phyloP scores from a whole-genome alignment of 2,888 invertebrate genomes.

The Tenthredo distinguenda region DNA sequence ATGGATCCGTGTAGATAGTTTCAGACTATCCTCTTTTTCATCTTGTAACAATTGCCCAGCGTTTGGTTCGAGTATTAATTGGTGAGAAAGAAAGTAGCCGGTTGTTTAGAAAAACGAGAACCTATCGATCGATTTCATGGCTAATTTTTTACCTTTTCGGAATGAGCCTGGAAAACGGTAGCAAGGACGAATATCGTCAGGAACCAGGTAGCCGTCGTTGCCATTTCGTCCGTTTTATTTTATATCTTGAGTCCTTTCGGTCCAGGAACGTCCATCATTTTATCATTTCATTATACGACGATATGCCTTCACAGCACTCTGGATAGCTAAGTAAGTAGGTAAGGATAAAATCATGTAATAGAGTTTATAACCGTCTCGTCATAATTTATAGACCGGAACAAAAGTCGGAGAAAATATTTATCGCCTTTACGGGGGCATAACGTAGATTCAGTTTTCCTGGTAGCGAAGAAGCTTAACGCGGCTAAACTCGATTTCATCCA shows the following conservation, averaged over 20 bases:
- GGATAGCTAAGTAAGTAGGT: not conserved
- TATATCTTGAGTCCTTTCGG: not conserved
- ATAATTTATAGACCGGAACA: slow-evolving; percentile 33
- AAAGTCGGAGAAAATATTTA: not conserved
- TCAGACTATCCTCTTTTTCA: not conserved
- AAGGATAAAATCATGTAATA: slow-evolving; percentile 34
- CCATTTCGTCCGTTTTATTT: not conserved
- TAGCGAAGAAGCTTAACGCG: not conserved
- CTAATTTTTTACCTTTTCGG: slow-evolving; percentile 40
- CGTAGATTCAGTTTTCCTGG: not conserved
- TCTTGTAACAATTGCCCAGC: not conserved
- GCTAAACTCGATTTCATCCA: not conserved
- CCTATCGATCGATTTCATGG: not conserved
- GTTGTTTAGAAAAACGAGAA: not conserved
- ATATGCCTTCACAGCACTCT: not conserved
- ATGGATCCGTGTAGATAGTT: not conserved
- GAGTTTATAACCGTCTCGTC: not conserved
- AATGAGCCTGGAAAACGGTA: not conserved
- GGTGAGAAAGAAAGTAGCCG: not conserved
- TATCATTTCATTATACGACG: not conserved
- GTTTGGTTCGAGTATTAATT: not conserved
- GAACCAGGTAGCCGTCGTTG: not conserved
- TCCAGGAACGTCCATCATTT: not conserved
- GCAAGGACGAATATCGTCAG: not conserved
- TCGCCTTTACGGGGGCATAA: not conserved